phyloP scores from a whole-genome alignment of 2,888 invertebrate genomes.

The Meiosimyza platycephala region DNA sequence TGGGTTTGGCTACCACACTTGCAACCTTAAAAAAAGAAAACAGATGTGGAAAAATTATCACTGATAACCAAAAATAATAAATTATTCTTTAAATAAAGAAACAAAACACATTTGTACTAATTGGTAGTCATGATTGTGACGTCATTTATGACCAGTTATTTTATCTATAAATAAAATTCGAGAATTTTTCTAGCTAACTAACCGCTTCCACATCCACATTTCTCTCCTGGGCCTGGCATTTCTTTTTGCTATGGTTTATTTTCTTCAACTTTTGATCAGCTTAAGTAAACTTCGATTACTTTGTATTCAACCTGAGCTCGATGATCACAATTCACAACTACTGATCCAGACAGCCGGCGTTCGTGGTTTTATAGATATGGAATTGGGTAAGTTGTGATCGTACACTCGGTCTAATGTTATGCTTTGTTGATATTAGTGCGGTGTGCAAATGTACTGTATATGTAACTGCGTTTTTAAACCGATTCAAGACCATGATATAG shows the following conservation, averaged over 20 bases:
- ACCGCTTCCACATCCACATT: constrained; percentile 30
- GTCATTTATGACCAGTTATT: not conserved
- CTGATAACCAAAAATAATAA: not conserved
- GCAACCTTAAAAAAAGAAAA: constrained; percentile 34
- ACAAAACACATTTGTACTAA: not conserved
- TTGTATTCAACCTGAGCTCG: constrained; percentile 27
- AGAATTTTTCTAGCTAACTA: not conserved
- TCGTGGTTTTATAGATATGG: constrained; percentile 29
- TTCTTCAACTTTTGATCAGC: not conserved
- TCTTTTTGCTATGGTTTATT: not conserved
- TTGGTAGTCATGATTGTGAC: not conserved
- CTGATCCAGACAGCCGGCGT: constrained; percentile 14
- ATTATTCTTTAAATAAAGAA: not conserved
- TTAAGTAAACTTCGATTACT: constrained; percentile 7
- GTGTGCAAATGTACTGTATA: constrained; percentile 22
- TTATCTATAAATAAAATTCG: not conserved
- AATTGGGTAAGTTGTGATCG: constrained; percentile 4
- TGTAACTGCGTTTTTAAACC: not conserved
- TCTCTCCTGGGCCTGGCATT: constrained; percentile 17
- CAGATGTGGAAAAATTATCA: not conserved
- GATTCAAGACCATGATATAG: not conserved
- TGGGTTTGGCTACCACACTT: constrained; percentile 34
- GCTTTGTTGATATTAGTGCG: constrained; percentile 17
- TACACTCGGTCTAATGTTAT: not conserved
- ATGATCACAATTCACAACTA: constrained; percentile 18